phyloP scores from a whole-genome alignment of 2,888 invertebrate species.

The Lasiommata megera region DNA sequence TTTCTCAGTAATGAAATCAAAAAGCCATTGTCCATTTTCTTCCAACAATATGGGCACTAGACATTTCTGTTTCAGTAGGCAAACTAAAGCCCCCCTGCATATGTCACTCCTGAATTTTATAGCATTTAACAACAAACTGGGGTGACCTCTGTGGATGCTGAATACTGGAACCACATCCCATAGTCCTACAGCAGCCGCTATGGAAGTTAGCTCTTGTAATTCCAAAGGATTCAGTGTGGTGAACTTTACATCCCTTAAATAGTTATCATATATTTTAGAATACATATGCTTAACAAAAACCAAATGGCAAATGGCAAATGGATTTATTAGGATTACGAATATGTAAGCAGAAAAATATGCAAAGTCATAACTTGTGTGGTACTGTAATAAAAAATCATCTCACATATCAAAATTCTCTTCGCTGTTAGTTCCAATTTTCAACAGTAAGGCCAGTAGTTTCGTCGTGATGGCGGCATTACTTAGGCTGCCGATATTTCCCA shows the following conservation, averaged over 20 bases:
- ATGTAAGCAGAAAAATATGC: too few relatives aligned
- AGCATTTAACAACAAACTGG: slow-evolving; percentile 54
- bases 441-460: slow-evolving; percentile 58
- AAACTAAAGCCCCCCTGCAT: slow-evolving; percentile 62
- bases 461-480: slow-evolving; percentile 59
- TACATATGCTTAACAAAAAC: too few relatives aligned
- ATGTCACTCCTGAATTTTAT: slow-evolving; percentile 50
- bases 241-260: slow-evolving; percentile 60
- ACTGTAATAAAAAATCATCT: too few relatives aligned
- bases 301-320: too few relatives aligned
- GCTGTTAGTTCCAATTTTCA: slow-evolving; percentile 54
- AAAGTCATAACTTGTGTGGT: too few relatives aligned
- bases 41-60: slow-evolving; percentile 62
- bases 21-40: slow-evolving; percentile 71
- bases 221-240: slow-evolving; percentile 51
- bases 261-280: background rate
- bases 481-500: slow-evolving; percentile 47
- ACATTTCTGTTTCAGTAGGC: slow-evolving; percentile 51
- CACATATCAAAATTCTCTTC: slow-evolving; percentile 63
- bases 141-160: slow-evolving; percentile 61
- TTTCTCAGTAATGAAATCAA: slow-evolving; percentile 75
- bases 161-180: slow-evolving; percentile 71
- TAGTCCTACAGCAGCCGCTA: slow-evolving; percentile 67
- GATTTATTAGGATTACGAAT: too few relatives aligned
- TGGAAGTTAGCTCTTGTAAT: slow-evolving; percentile 55